Percentiles rank a stretch among this genome's conserved stretches.
Evolutionary conservation across 2,113 vertebrate genomes (phyloP).

Genomic region (Sinocyclocheilus rhinocerous): DNA sequence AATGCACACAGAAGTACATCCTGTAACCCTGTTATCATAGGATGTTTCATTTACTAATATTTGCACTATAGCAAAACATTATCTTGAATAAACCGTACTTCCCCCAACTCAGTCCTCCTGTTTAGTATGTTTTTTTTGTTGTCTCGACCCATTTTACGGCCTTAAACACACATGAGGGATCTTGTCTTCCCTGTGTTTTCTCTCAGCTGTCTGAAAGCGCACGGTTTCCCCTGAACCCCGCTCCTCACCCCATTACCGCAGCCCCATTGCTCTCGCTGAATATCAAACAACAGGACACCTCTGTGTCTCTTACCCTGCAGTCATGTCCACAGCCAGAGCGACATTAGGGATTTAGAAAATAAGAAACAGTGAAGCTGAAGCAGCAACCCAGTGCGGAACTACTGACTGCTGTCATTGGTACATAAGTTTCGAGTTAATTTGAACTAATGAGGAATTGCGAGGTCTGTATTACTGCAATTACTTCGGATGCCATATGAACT

Average conservation of each 20-base stretch:
- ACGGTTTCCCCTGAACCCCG: background rate
- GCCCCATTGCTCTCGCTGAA: slow-evolving; percentile 70
- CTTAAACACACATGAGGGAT: slow-evolving; percentile 38
- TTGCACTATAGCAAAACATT: background rate
- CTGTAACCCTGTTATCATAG: background rate
- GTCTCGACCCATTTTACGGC: background rate
- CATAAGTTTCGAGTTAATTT: slow-evolving; percentile 75
- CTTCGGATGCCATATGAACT: slow-evolving; percentile 67
- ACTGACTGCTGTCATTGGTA: slow-evolving; percentile 69
- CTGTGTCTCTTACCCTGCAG: slow-evolving; percentile 58
- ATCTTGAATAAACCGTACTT: background rate
- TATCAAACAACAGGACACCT: slow-evolving; percentile 66
- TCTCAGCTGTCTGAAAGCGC: background rate
- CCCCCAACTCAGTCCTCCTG: background rate
- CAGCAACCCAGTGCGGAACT: slow-evolving; percentile 53
- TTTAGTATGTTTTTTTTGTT: background rate
- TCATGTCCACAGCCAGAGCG: slow-evolving; percentile 37
- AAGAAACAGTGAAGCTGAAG: slow-evolving; percentile 52
- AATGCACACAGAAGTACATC: background rate
- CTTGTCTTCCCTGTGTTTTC: slow-evolving; percentile 4
- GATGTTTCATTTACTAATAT: background rate
- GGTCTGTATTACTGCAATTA: slow-evolving; percentile 67
- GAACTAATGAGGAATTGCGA: slow-evolving; percentile 68
- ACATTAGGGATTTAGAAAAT: slow-evolving; percentile 31
- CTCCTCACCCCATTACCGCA: slow-evolving; percentile 28